phyloP scores from a whole-genome alignment of 2,888 invertebrate genomes.

The Cheilosia grossa region DNA sequence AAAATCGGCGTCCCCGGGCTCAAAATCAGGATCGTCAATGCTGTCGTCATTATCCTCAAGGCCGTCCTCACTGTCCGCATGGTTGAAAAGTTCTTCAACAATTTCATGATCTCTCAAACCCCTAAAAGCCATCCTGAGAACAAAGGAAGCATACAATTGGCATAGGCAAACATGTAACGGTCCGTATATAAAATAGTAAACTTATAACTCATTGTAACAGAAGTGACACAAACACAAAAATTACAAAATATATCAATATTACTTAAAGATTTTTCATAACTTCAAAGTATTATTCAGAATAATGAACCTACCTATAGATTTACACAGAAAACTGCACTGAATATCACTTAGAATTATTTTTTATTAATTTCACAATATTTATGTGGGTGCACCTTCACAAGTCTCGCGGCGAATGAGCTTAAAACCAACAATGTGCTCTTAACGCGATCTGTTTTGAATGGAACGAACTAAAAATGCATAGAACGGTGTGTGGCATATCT shows the following conservation, averaged over 20 bases:
- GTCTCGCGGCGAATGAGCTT: too few species aligned
- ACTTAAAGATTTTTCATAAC: constrained; percentile 12
- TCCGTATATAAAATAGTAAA: constrained; percentile 2
- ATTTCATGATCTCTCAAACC: constrained; percentile 15
- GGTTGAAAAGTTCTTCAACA: constrained; percentile 8
- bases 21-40: constrained; percentile 6
- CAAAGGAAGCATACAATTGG: background rate
- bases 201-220: constrained; percentile 7
- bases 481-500: background rate
- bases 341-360: constrained; percentile 9
- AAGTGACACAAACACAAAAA: constrained; percentile 7
- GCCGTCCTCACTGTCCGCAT: constrained; percentile 19
- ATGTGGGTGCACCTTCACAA: constrained; percentile 2
- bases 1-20: constrained; percentile 1
- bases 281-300: constrained; percentile 2
- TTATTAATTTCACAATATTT: constrained; percentile 8
- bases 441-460: background rate
- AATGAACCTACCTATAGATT: constrained; percentile 12
- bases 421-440: background rate
- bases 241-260: constrained; percentile 11
- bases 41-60: constrained; percentile 13
- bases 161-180: constrained; percentile 12
- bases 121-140: constrained; percentile 3
- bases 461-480: background rate
- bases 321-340: constrained; percentile 5